Evolutionary conservation across 2,888 invertebrate genomes (phyloP), one percentile per base, ranked within the genome.

Genomic region (Limnephilus marmoratus): DNA sequence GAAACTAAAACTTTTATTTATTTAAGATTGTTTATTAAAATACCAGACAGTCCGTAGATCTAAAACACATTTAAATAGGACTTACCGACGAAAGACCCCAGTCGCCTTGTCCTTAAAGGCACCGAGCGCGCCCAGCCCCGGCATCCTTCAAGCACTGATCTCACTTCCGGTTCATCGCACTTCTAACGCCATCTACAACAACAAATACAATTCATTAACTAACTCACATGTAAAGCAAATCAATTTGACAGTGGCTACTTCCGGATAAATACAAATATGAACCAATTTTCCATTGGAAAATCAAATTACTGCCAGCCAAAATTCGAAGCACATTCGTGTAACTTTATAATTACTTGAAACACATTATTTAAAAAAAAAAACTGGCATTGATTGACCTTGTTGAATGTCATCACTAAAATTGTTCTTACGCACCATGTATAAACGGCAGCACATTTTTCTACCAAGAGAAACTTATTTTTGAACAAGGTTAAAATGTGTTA

Each of bases 81-180:
- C 94, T 93, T 81, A 94, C 94, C 94, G 92, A 53, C 93, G 90
- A 92, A 94, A 94, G 92, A 94, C 93, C 80, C 93, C 93, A 37
- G 94, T 93, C 85, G 94, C 94, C 92, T 93, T 94, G 53, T 93
- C 93, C 92, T 94, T 94, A 81, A 94, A 93, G 92, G 94, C 94
- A 31, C 94, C 94, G 87, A 94, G 92, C 86, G 93, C 93, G 34
- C 92, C 94, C 90, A 94, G 82, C 91, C 92, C 94, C 90, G 93
- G 94, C 94, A 94, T 94, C 88, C 87, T 92, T 92, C 86, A 92
- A 90, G 88, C 81, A 89, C 91, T 86, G 80, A 37, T 88, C 89
- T 85, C 80, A 85, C 91, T 81, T 85, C 31, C 90, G 81, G 80
- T 91, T 93, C 91, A 93, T 93, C 90, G 91, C 34, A 90, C 82